Evolutionary conservation across 2,797 vertebrate genomes (phyloP).

Genomic region (Varecia variegata): DNA sequence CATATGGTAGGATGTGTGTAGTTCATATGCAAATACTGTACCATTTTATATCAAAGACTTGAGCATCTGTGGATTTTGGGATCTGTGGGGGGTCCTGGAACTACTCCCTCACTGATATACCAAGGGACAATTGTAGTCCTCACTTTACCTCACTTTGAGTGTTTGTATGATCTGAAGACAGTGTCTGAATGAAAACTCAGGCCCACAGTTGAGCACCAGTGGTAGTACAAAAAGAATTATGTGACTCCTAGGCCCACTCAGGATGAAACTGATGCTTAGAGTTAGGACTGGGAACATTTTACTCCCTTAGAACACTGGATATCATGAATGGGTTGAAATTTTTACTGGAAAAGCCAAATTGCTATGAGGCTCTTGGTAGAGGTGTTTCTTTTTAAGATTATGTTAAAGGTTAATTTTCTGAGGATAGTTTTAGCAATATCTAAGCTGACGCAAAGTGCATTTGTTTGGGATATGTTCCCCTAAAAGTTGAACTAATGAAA

Average conservation of each 20-base stretch:
- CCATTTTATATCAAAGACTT: not conserved
- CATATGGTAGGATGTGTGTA: not conserved
- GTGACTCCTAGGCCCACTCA: not conserved
- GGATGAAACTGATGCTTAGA: not conserved
- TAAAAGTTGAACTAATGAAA: not conserved
- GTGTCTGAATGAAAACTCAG: not conserved
- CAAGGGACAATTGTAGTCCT: not conserved
- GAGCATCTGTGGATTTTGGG: not conserved
- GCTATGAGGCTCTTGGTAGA: not conserved
- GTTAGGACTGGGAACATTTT: not conserved
- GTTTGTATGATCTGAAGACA: not conserved
- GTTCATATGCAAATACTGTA: not conserved
- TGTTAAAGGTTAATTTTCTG: not conserved
- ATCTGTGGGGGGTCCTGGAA: not conserved
- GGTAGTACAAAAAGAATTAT: not conserved
- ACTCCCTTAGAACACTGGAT: not conserved
- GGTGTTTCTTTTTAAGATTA: constrained; percentile 20
- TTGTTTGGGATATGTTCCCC: not conserved
- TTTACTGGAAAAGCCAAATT: not conserved
- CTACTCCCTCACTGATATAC: not conserved
- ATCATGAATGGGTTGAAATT: not conserved
- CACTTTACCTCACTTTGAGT: not conserved
- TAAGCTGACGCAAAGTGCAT: not conserved
- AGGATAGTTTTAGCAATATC: not conserved
- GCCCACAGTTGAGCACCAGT: not conserved